A percentile compares a stretch with the other conserved stretches of the same genome.
Conservation (phyloP, 2,797 vertebrate genomes). For the Hafferia zeledoni region DNA sequence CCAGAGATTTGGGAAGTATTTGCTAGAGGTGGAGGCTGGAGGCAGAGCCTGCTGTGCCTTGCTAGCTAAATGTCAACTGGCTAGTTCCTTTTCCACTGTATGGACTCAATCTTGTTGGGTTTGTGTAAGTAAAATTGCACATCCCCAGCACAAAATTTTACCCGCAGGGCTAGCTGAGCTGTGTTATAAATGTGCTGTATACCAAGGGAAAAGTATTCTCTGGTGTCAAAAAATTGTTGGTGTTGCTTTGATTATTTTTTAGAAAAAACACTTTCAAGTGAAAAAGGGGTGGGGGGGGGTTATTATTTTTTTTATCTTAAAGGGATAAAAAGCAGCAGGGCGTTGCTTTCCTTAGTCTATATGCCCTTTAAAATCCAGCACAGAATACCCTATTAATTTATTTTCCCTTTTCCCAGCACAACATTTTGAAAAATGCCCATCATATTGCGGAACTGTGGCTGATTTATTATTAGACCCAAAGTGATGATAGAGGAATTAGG, state of each 20-base stretch:
- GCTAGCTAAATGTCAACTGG: neutral
- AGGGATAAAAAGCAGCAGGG: constrained; percentile 67
- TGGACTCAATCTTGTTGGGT: neutral
- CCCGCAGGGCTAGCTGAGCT: neutral
- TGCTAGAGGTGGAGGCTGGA: neutral
- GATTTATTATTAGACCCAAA: neutral
- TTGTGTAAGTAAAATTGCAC: constrained; percentile 1
- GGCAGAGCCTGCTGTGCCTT: neutral
- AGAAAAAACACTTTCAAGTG: constrained; percentile 72
- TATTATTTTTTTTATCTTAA: constrained; percentile 57
- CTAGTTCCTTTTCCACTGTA: neutral
- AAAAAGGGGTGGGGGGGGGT: too few species aligned
- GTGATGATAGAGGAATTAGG: neutral
- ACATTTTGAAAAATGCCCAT: neutral
- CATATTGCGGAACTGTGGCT: neutral
- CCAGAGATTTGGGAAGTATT: neutral
- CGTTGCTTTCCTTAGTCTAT: constrained; percentile 43
- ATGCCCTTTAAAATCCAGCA: constrained; percentile 54
- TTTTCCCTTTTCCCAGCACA: constrained; percentile 22
- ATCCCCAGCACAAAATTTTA: neutral
- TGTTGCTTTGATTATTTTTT: constrained; percentile 68
- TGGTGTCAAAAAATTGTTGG: constrained; percentile 62
- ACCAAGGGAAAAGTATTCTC: constrained; percentile 50
- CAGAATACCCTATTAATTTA: constrained; percentile 56
- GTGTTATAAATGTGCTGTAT: constrained; percentile 35